Base-by-base conservation (phyloP, 2,888 invertebrate species). In the Ganaspis brasiliensis region DNA sequence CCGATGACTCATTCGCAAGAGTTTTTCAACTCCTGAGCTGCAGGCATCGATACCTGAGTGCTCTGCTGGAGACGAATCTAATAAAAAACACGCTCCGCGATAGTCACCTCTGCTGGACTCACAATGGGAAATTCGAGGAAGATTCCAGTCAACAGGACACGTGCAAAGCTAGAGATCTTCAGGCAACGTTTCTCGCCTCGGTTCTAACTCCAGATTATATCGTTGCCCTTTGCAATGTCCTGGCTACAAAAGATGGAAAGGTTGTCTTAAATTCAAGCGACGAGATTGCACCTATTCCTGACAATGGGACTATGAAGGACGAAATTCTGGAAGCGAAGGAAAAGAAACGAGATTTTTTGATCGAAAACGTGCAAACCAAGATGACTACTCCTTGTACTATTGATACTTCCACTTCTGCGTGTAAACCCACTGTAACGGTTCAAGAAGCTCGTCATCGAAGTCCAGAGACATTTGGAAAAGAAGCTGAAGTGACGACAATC, bases 1-100 rank as follows among this genome's bases (percentile, higher is more conserved):
- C 94, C 87, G 95, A 95, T 88, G 92, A 94, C 16, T 92, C 95
- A 75, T 96, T 95, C 87, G 94, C 94, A 82, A 93, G 95, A 84
- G 94, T 97, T 72, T 96, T 95, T 88, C 94, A 95, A 88, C 91
- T 96, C 77, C 92, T 97, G 84, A 96, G 96, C 86, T 97, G 97
- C 91, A 94, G 93, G 84, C 93, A 93, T 71, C 92, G 92, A 76
- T 93, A 94, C 85, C 91, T 97, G 83, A 93, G 93, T 78, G 92
- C 91, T 84, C 92, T 96, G 86, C 92, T 96, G 77, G 93, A 92
- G 21, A 92, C 94, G 82, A 93, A 93, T 45, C 93, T 94, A 82
- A 92, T 97, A 56, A 92, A 93, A 73, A 92, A 93, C 59, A 94
- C 95, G 52, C 90, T 97, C 82, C 92, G 93, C 87, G 92, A 94